Conservation (phyloP, 2,888 invertebrate genomes). For the Rugalucina vietnamica region DNA sequence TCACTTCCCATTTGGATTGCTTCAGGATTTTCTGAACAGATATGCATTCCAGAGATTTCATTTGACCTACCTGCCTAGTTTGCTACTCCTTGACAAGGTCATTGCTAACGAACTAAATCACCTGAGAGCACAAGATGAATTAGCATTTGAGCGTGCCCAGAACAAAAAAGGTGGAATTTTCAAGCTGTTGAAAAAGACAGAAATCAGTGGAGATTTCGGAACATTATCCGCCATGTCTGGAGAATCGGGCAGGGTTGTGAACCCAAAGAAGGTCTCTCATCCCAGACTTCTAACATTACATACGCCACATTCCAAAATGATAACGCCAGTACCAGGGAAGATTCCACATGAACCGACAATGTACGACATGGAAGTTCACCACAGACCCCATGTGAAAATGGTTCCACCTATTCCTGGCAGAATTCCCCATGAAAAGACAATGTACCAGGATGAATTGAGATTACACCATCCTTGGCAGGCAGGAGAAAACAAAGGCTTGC, state of each 20-base stretch:
- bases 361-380: constrained; percentile 52
- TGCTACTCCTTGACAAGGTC: constrained; percentile 77
- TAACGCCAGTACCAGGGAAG: constrained; percentile 47
- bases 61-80: constrained; percentile 76
- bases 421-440: constrained; percentile 46
- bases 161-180: constrained; percentile 72
- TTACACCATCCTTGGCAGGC: constrained; percentile 39
- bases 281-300: constrained; percentile 68
- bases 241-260: constrained; percentile 24
- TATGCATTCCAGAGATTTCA: constrained; percentile 70
- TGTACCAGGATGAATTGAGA: constrained; percentile 55
- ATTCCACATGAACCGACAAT: constrained; percentile 47
- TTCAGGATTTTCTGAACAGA: constrained; percentile 74
- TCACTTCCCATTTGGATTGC: constrained; percentile 76
- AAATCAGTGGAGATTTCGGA: constrained; percentile 5
- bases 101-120: constrained; percentile 75
- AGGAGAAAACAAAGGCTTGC: constrained; percentile 33
- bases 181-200: constrained; percentile 31
- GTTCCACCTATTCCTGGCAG: constrained; percentile 57
- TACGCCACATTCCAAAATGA: constrained; percentile 17
- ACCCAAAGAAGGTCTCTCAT: constrained; percentile 72
- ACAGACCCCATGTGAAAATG: constrained; percentile 43
- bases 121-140: constrained; percentile 71
- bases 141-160: constrained; percentile 75
- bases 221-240: constrained; percentile 9